Evolutionary conservation across 1,140 invertebrate genomes (phyloP).

Genomic region (Pemphigus obesinymphae): DNA sequence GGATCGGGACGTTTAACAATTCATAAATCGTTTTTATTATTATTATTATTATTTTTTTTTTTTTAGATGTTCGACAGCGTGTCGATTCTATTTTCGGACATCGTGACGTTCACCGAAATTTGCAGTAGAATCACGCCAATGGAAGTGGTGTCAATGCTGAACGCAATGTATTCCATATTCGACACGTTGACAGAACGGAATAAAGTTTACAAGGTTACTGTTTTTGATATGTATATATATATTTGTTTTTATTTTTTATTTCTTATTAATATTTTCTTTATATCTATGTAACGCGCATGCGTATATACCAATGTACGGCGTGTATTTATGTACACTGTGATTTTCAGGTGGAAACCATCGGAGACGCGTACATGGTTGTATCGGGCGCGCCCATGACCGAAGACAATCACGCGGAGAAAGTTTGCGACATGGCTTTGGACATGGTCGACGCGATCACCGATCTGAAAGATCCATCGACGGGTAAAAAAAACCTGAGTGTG

Average conservation of each 20-base stretch:
- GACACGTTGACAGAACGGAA: slow-evolving; percentile 87
- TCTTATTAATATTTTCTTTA: too few relatives aligned
- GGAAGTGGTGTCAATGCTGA: slow-evolving; percentile 96
- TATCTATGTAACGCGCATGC: too few relatives aligned
- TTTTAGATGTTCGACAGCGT: slow-evolving; percentile 88
- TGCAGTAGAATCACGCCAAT: slow-evolving; percentile 90
- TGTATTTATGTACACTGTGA: background rate
- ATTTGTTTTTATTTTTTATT: too few relatives aligned
- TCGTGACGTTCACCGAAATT: slow-evolving; percentile 94
- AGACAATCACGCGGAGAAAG: slow-evolving; percentile 83
- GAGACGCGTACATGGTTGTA: slow-evolving; percentile 95
- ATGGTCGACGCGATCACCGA: slow-evolving; percentile 91
- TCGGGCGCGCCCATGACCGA: slow-evolving; percentile 88
- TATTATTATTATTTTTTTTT: too few relatives aligned
- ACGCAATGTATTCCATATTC: slow-evolving; percentile 91
- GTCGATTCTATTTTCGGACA: slow-evolving; percentile 93
- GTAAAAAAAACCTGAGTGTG: too few relatives aligned
- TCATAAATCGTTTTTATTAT: slow-evolving; percentile 2
- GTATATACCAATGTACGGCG: background rate
- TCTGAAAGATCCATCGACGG: slow-evolving; percentile 85
- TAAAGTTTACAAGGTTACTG: slow-evolving; percentile 85
- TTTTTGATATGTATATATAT: too few relatives aligned
- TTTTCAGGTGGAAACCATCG: slow-evolving; percentile 87
- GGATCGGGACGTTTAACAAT: background rate
- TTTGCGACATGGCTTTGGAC: slow-evolving; percentile 93